Base-by-base conservation (phyloP, 30 jellyfish, hydroid and myxozoan species). In the Sanderia malayensis region DNA sequence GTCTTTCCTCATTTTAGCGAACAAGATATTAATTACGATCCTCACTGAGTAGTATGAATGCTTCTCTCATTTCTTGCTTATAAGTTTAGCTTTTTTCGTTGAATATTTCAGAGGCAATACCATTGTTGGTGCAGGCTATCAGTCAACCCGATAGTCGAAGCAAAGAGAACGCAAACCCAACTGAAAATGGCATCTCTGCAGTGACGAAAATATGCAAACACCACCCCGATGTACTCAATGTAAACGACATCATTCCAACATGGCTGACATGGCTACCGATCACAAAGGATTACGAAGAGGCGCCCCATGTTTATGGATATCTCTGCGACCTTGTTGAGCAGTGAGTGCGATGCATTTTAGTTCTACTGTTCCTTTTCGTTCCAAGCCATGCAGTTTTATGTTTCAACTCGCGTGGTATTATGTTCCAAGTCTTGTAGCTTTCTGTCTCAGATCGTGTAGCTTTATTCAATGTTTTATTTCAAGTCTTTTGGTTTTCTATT, bases 251-350 rank as follows among this genome's bases (percentile, higher is more conserved):
- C 31, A 64, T 92, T 26, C 96, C 99, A 19, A 74, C 91, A 28
- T 92, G 99, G 99, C 70, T 92, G 73, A 25, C 99, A 32, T 92
- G 99, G 99, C 62, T 92, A 37, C 99, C 99, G 27, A 84, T 92
- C 19, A 92, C 96, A 22, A 94, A 80, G 64, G 99, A 92, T 70
- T 82, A 70, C 1, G 99, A 92, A 71, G 99, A 92, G 37, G 99
- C 99, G 29, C 99, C 99, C 11, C 96, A 85, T 57, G 99, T 92
- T 33, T 92, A 92, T 74, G 99, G 99, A 18, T 92, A 92, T 62
- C 46, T 92, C 31, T 92, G 99, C 59, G 99, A 92, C 76, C 86
- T 92, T 7, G 95, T 92, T 0, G 96, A 92, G 85, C 81, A 68
- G 99, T 92, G 46, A 71, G 94, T 89, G 20, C 0, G 27, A 22